Evolutionary conservation across 1,140 invertebrate genomes (phyloP).

Genomic region (Artemia franciscana): DNA sequence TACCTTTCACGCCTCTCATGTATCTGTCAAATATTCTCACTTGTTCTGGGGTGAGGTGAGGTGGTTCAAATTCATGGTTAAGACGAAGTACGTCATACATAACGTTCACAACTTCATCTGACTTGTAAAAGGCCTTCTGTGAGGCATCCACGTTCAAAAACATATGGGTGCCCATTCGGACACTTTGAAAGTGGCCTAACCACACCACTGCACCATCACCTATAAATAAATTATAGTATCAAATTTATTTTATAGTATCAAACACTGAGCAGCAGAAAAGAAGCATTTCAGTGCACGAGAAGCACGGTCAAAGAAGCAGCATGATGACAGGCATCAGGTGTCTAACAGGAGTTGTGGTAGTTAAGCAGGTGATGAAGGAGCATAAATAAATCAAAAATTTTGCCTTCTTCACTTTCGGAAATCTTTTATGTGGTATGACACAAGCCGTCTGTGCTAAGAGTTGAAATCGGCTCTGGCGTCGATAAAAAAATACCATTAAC

Average conservation of each 20-base stretch:
- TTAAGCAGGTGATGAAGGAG: no score
- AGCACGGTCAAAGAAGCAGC: neutral
- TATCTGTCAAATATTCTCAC: no score
- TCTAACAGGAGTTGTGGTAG: no score
- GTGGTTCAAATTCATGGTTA: neutral
- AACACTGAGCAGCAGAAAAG: neutral
- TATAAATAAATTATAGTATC: slow-evolving; percentile 18
- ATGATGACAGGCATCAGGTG: neutral
- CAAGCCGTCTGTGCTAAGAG: no score
- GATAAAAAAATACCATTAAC: no score
- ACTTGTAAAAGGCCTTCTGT: slow-evolving; percentile 6
- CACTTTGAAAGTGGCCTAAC: slow-evolving; percentile 44
- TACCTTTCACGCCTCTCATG: no score
- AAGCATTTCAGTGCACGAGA: neutral
- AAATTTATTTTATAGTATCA: no score
- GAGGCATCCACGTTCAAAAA: slow-evolving; percentile 49
- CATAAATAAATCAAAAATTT: no score
- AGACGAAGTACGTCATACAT: slow-evolving; percentile 2
- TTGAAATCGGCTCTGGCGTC: no score
- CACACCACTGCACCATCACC: slow-evolving; percentile 39
- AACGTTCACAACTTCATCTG: slow-evolving; percentile 1
- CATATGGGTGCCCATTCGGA: slow-evolving; percentile 40
- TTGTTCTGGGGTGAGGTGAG: no score
- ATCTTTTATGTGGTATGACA: no score
- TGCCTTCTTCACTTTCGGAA: no score